Conservation (phyloP, 2,113 vertebrate species). For the Bufo gargarizans region DNA sequence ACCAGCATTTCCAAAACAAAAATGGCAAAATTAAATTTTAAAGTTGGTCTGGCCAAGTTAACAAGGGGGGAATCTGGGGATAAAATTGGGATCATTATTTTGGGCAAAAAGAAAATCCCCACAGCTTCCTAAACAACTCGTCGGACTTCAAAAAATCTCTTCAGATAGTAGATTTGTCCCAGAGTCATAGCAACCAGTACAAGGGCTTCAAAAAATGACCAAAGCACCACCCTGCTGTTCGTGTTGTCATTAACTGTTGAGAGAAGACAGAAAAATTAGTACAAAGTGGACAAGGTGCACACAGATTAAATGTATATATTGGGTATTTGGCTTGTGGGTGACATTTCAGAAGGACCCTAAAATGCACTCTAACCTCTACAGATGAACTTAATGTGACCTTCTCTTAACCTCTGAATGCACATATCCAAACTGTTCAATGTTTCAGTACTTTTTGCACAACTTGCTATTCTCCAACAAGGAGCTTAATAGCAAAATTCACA, state of each 20-base stretch:
- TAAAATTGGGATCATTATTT: slow-evolving; percentile 59
- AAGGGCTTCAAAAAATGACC: slow-evolving; percentile 99
- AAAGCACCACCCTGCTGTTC: slow-evolving; percentile 99
- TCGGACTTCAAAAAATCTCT: slow-evolving; percentile 99
- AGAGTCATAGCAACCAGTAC: slow-evolving; percentile 99
- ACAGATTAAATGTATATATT: too few species aligned
- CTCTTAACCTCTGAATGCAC: too few species aligned
- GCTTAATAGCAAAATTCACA: too few species aligned
- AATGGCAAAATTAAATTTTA: slow-evolving; percentile 23
- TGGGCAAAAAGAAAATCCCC: slow-evolving; percentile 51
- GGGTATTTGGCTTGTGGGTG: too few species aligned
- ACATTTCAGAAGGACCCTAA: too few species aligned
- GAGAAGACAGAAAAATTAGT: slow-evolving; percentile 35
- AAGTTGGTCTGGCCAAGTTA: slow-evolving; percentile 34
- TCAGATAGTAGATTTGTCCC: slow-evolving; percentile 99
- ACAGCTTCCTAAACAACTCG: slow-evolving; percentile 86
- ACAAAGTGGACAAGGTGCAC: background rate
- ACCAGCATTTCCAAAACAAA: slow-evolving; percentile 23
- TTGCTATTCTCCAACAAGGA: too few species aligned
- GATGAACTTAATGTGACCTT: too few species aligned
- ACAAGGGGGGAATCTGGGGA: background rate
- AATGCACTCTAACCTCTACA: too few species aligned
- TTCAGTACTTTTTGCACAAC: too few species aligned
- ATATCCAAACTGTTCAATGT: too few species aligned
- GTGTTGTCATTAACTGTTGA: slow-evolving; percentile 97